Base-by-base conservation (phyloP, 1,140 invertebrate genomes). In the Hyles vespertilio region DNA sequence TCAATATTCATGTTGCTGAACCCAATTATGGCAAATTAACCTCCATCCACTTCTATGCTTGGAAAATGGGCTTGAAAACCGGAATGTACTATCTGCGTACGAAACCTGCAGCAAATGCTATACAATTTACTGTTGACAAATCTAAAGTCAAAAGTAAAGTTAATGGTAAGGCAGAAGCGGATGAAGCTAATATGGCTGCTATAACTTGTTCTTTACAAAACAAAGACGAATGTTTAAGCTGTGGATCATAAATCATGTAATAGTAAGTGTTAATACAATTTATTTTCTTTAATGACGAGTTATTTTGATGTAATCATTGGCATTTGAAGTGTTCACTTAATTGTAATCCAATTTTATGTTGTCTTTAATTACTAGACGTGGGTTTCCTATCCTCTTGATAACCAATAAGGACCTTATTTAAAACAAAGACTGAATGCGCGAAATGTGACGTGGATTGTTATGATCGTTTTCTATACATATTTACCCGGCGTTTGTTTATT, bases 11-110 rank as follows among this genome's bases (percentile, higher is more conserved):
- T 79, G 97, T 99, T 55, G 97, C 96, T 6, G 94, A 97, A 77
- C 97, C 98, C 4, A 97, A 95, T 73, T 97, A 96, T 84, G 96
- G 95, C 2, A 98, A 98, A 83, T 89, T 99, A 22, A 98, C 97
- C 2, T 99, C 98, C 5, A 99, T 99, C 93, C 98, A 99, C 86
- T 99, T 99, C 87, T 97, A 98, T 88, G 97, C 95, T 0, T 99
- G 98, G 98, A 95, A 97, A 91, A 91, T 94, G 84, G 97, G 98
- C 5, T 91, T 99, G 9, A 99, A 99, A 90, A 99, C 98, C 34
- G 98, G 98, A 44, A 99, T 99, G 98, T 99, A 99, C 87, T 99
- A 99, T 84, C 90, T 99, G 59, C 91, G 98, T 34, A 99, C 97
- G 0, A 99, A 98, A 75, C 97, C 98, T 6, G 98, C 98, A 5